Evolutionary conservation across 1,140 invertebrate genomes (phyloP), one percentile per base, ranked within the genome.

Genomic region (Caerostris extrusa): DNA sequence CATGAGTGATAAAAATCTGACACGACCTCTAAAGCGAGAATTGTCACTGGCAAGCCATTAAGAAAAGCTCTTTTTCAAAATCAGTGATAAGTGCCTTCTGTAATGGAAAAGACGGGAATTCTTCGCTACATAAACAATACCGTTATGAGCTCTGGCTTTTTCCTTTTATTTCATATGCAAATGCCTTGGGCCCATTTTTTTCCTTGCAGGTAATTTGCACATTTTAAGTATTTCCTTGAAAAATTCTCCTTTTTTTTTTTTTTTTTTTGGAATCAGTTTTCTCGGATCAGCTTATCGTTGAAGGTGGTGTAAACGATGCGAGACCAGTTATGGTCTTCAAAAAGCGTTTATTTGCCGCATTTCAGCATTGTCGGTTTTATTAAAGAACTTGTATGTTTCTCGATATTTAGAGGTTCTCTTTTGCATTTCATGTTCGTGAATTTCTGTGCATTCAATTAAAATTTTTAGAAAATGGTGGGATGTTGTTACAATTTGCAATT

Each of bases 81-180:
- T 12, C 82, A 83, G 56, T 83, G 82, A 83, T 83, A 83, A 83
- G 82, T 83, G 56, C 17, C 14, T 58, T 19, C 53, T 55, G 14
- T 83, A 83, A 83, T 83, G 55, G 82, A 83, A 56, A 57, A 83
- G 82, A 83, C 56, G 82, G 82, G 19, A 55, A 58, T 58, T 58
- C n/a, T 58, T 57, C 17, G 17, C 6, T 56, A 83, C 55, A 83
- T 83, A 83, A 83, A 83, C 56, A 83, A 83, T 83, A 83, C 14
- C n/a, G n/a, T 57, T n/a, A 83, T 83, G 82, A 83, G 82, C 82
- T 83, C 14, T n/a, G 17, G 3, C 57, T 57, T 83, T 56, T 3
- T 56, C 53, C 55, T 83, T 6, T 83, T 83, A 58, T 83, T 83
- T 83, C 55, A 5, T 58, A 83, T 83, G 82, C 82, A 83, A 83